Evolutionary conservation across 2,888 invertebrate species (phyloP), one percentile per base, ranked within the genome.

Genomic region (Smittia aterrima): DNA sequence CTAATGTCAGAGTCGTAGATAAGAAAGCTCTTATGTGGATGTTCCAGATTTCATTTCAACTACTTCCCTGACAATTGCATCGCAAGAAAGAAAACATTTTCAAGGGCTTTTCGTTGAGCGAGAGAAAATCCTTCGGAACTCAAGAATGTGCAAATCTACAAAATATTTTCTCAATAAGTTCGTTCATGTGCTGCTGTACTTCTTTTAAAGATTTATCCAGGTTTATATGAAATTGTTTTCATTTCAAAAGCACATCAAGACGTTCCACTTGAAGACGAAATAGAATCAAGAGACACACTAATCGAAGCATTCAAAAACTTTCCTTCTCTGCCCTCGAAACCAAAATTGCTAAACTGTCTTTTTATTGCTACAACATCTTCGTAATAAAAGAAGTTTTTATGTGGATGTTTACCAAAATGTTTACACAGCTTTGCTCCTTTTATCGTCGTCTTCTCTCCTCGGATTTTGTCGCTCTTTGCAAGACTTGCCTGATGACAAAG

Each of bases 281-380:
- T 11, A 16, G 47, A 6, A 47, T 3, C 9, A 47, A 2, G 11
- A 47, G 47, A 3, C 13, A 11, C 47, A n/a, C 2, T 47, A 47
- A 47, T 47, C 47, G 47, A 16, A 13, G 47, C 16, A 47, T 47
- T n/a, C 16, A 47, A n/a, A 3, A 9, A 6, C 32, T 32, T 47
- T 13, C 16, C 47, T n/a, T n/a, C 47, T 32, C n/a, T 47, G 47
- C 47, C 47, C 16, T n/a, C 47, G 47, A 47, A 32, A n/a, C 47
- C 16, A 6, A 47, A 68, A 68, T 40, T 68, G 47, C 41, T 40
- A 68, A 68, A 68, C 67, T 68, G 67, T 68, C 67, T 68, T 68
- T n/a, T 66, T 47, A 68, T 40, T 68, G 47, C 67, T 68, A 4
- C 40, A 41, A 40, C 20, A 7, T 32, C n/a, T 68, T 24, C 22